phyloP scores from a whole-genome alignment of 2,797 vertebrate species.

The Psittacula echo region DNA sequence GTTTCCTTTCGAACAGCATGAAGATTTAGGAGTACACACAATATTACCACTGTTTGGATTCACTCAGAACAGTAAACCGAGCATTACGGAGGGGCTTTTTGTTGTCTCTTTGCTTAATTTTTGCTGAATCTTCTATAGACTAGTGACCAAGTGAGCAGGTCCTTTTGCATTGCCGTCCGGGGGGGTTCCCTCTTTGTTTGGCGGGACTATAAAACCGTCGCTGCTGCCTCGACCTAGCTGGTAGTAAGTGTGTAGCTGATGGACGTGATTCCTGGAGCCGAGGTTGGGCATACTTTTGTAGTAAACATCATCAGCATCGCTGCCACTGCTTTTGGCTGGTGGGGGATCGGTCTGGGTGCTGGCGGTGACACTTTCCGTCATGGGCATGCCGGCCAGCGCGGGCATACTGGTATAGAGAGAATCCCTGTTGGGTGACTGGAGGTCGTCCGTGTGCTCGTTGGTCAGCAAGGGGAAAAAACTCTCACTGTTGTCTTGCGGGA shows the following conservation, averaged over 20 bases:
- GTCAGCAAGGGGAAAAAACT: constrained; percentile 96
- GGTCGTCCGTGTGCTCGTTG: constrained; percentile 91
- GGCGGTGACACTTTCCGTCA: constrained; percentile 76
- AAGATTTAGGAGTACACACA: constrained; percentile 83
- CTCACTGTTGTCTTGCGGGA: constrained; percentile 96
- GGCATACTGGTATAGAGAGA: constrained; percentile 98
- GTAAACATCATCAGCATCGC: constrained; percentile 91
- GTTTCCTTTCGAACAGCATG: constrained; percentile 77
- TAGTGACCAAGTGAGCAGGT: constrained; percentile 96
- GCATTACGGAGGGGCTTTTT: constrained; percentile 56
- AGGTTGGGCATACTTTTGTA: constrained; percentile 99
- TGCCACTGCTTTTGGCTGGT: constrained; percentile 81
- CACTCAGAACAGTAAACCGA: constrained; percentile 81
- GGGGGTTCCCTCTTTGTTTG: constrained; percentile 90
- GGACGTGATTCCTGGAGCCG: constrained; percentile 92
- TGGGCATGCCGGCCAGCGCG: constrained; percentile 84
- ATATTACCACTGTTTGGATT: constrained; percentile 87
- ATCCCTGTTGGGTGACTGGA: constrained; percentile 91
- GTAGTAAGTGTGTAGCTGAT: constrained; percentile 97
- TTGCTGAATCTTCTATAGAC: constrained; percentile 89
- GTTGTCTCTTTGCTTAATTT: constrained; percentile 50
- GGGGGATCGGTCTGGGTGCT: constrained; percentile 86
- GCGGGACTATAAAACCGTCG: constrained; percentile 93
- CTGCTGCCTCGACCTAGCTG: constrained; percentile 96
- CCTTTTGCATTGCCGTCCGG: constrained; percentile 86